These are phyloP conservation scores for Scaptomyza pallida DNA, from an alignment of 1,140 invertebrate species.

Conservation along the genomic window DNA sequence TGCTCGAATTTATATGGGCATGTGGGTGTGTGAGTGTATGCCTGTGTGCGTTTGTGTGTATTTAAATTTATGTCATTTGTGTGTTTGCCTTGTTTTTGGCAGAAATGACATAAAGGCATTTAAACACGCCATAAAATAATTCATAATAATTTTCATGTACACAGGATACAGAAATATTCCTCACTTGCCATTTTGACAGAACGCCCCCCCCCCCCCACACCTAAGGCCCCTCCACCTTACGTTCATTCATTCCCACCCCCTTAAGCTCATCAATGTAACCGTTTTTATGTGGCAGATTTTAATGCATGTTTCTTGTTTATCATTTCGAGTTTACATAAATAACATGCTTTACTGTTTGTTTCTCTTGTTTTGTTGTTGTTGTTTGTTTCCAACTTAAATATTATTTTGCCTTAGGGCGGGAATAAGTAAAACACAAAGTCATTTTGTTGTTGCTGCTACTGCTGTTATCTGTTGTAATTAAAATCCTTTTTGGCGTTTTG, in stretches of 20 bases:
- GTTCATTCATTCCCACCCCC: neutral
- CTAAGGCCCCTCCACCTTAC: neutral
- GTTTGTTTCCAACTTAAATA: conserved; percentile 19
- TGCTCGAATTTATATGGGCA: conserved; percentile 44
- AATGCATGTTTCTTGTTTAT: conserved; percentile 71
- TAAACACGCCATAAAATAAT: conserved; percentile 83
- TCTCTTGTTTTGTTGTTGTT: conserved; percentile 7
- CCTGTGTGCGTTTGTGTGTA: conserved; percentile 40
- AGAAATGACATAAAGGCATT: conserved; percentile 75
- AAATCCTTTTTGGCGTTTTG: conserved; percentile 13
- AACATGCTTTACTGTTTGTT: conserved; percentile 34
- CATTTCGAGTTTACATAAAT: conserved; percentile 52
- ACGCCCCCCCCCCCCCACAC: neutral
- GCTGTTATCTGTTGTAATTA: conserved; percentile 6
- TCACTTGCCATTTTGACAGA: conserved; percentile 35
- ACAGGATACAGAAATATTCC: conserved; percentile 53
- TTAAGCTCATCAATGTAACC: conserved; percentile 41
- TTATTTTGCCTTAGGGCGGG: conserved; percentile 11
- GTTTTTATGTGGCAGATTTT: conserved; percentile 63
- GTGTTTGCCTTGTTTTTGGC: conserved; percentile 67
- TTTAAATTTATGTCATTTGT: conserved; percentile 74
- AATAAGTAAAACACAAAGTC: conserved; percentile 23
- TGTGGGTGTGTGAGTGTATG: conserved; percentile 28
- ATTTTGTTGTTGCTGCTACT: conserved; percentile 5
- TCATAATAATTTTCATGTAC: conserved; percentile 71